Base-by-base conservation (phyloP, 2,113 vertebrate genomes). In the Centropus unirufus region DNA sequence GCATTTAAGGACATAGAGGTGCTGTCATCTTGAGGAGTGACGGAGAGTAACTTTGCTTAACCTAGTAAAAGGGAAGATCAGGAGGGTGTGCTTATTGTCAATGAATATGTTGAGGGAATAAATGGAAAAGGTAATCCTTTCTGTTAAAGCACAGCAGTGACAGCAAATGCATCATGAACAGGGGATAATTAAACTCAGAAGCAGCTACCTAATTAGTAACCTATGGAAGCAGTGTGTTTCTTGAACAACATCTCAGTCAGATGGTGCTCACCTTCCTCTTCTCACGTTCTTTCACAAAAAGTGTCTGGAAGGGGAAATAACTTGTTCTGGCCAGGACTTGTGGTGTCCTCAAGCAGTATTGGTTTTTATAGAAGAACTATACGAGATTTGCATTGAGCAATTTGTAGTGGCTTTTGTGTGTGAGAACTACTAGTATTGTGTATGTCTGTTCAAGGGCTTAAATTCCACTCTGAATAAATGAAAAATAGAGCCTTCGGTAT, bases 401-500 rank as follows among this genome's bases (percentile, higher is more conserved):
- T 85, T 64, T 54, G 24, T 81, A 52, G 61, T 78, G 39, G 4
- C 12, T 90, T 89, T 72, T 76, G 18, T 55, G 8, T 51, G 5
- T 30, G 27, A 85, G 24, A 59, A 52, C 17, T 49, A 3, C n/a
- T 73, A 64, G 39, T 40, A 30, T 49, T 92, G 61, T 75, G 8
- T 89, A 2, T 84, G 44, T 72, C 47, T 92, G 23, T 75, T 92
- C 32, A 84, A 63, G 63, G 49, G 40, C 81, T 91, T 23, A 3
- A 85, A 40, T 64, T 84, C 62, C 24, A 34, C 49, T 75, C 5
- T 5, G 47, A 92, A 46, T 78, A 78, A 89, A 75, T 75, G 61
- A 90, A 83, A 92, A 90, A 57, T 91, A 92, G 52, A 75, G 24
- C 64, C 55, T 86, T 72, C n/a, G 57, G 85, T 96, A 93, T 87